Base-by-base conservation (phyloP, 2,888 invertebrate genomes). In the Hololepta plana region DNA sequence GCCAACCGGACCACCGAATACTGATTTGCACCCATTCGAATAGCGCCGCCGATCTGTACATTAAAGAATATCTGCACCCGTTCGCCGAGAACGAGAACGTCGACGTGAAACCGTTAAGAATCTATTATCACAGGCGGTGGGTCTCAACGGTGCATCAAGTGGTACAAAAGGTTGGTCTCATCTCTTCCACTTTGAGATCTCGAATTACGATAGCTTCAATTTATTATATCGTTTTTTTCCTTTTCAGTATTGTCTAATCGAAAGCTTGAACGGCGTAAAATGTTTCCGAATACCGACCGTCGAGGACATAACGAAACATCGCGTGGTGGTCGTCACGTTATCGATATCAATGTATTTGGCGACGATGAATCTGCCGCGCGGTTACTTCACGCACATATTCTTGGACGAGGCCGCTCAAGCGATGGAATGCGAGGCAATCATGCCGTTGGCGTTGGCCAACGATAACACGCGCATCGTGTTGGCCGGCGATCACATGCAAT, bases 381-480 rank as follows among this genome's bases (percentile, higher is more conserved):
- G 73, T 43, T 63, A 64, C 38, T 76, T 82, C 43, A 79, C 76
- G 0, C 84, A 85, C 51, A 79, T 85, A 34, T 62, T 85, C 29
- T 58, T 85, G 25, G 85, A 85, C 49, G 85, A 85, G 57, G 84
- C 84, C 1, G 84, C 84, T 0, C 84, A 85, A 47, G 80, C 81
- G 0, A 70, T 82, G 60, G 85, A 85, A 51, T 77, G 77, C 53
- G 84, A 84, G 51, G 77, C 79, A 1, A 66, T 84, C 8, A 77
- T 79, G 54, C 81, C 84, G 0, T 46, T 85, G 28, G 71, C 76
- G 0, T 46, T 82, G 30, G 80, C 81, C 3, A 71, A 67, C 32
- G 62, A 64, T 26, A 59, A 61, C 7, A 84, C 82, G 1, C 61
- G 80, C 21, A 64, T 85, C 29, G 77, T 84, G 1, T 51, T 85